A percentile compares a stretch with the other conserved stretches of the same genome.
Conservation (phyloP, 2,113 vertebrate species). For the Mugil cephalus region DNA sequence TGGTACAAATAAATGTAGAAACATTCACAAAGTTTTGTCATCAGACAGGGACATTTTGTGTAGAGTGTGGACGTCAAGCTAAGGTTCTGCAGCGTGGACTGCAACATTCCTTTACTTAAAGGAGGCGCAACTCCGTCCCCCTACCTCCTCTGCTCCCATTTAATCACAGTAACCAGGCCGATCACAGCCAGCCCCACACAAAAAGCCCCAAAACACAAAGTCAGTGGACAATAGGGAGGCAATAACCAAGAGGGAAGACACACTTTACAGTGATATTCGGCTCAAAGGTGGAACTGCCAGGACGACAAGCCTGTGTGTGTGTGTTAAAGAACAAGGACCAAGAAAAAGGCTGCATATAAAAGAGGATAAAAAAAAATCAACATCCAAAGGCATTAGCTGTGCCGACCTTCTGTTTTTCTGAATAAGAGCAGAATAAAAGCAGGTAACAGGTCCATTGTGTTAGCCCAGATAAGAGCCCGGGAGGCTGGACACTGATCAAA, state of each 20-base stretch:
- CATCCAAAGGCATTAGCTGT: constrained; percentile 33
- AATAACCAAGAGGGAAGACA: constrained; percentile 56
- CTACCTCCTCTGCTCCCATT: constrained; percentile 58
- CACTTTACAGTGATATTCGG: constrained; percentile 51
- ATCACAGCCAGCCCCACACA: constrained; percentile 56
- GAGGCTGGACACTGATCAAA: constrained; percentile 52
- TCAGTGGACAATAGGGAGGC: constrained; percentile 57
- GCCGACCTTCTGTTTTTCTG: background rate
- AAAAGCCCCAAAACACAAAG: constrained; percentile 56
- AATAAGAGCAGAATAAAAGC: constrained; percentile 32
- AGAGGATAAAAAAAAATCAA: constrained; percentile 39
- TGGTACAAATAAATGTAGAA: background rate
- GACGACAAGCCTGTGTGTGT: background rate
- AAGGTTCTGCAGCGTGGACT: constrained; percentile 24
- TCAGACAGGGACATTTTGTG: background rate
- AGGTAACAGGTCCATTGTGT: constrained; percentile 53
- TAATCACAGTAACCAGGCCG: constrained; percentile 68
- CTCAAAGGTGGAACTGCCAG: constrained; percentile 35
- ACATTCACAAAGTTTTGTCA: background rate
- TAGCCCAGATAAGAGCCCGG: constrained; percentile 39
- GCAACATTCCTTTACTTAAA: constrained; percentile 44
- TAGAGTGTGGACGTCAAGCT: constrained; percentile 1
- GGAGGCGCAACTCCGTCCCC: constrained; percentile 32
- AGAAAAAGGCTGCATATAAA: constrained; percentile 31
- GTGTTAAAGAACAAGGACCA: constrained; percentile 26